Evolutionary conservation across 2,113 vertebrate genomes (phyloP).

Genomic region (Corythaixoides concolor): DNA sequence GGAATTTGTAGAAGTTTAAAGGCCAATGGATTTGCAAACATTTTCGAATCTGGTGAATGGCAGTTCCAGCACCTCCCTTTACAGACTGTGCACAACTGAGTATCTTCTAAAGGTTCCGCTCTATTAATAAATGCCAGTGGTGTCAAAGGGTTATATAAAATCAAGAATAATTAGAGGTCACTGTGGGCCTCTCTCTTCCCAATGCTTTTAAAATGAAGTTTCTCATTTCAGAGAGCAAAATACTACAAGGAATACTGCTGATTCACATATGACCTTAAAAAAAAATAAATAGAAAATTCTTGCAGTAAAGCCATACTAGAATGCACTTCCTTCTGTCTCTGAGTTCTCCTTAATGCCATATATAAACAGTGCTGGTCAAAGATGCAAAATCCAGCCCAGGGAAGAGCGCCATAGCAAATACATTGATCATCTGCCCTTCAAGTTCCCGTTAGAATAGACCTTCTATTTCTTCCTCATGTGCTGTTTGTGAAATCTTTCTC

Average conservation of each 20-base stretch:
- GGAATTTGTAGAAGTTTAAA: background rate
- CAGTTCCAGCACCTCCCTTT: background rate
- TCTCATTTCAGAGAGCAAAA: background rate
- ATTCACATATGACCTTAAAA: background rate
- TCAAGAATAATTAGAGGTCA: background rate
- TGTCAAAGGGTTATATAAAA: background rate
- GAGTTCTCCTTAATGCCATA: background rate
- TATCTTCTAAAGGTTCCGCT: background rate
- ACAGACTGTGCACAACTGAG: background rate
- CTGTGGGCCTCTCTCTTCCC: background rate
- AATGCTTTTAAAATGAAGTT: background rate
- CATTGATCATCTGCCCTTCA: background rate
- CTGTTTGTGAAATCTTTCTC: background rate
- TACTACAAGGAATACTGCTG: background rate
- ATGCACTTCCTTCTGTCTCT: background rate
- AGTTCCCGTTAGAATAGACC: background rate
- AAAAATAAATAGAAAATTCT: background rate
- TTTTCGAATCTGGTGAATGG: background rate
- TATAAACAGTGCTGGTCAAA: background rate
- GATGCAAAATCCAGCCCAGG: background rate
- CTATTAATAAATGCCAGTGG: background rate
- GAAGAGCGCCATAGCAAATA: background rate
- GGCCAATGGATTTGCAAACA: background rate
- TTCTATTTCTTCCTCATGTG: background rate
- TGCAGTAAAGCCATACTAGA: background rate